These are phyloP conservation scores for Echiichthys vipera DNA, from an alignment of 2,797 vertebrate species.

Conservation along the genomic window DNA sequence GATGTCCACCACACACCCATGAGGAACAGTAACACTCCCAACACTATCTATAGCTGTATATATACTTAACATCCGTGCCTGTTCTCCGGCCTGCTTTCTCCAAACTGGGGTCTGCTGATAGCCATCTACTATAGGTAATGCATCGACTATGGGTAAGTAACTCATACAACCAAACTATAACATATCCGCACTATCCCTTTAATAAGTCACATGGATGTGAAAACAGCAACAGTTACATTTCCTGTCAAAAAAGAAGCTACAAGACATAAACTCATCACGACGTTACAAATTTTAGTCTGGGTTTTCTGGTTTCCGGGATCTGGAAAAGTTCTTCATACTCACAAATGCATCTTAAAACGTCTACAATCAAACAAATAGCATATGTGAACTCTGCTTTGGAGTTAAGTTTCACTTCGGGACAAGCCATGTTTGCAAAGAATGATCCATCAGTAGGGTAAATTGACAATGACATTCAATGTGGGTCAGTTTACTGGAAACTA, in stretches of 20 bases:
- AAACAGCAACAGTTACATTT: constrained; percentile 5
- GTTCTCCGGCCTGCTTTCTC: too few relatives aligned
- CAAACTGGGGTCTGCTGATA: too few relatives aligned
- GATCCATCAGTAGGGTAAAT: constrained; percentile 37
- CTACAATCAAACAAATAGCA: constrained; percentile 53
- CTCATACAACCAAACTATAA: too few relatives aligned
- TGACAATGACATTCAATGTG: constrained; percentile 30
- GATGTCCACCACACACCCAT: too few relatives aligned
- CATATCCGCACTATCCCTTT: too few relatives aligned
- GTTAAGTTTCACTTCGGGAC: constrained; percentile 24
- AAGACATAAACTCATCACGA: neutral
- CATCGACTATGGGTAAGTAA: too few relatives aligned
- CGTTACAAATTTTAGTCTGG: neutral
- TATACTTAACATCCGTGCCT: too few relatives aligned
- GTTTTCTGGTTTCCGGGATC: constrained; percentile 15
- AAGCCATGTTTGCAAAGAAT: constrained; percentile 35
- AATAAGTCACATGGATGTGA: neutral
- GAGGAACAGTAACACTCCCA: too few relatives aligned
- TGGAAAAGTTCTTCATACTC: constrained; percentile 27
- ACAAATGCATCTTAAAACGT: constrained; percentile 51
- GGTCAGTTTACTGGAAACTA: constrained; percentile 37
- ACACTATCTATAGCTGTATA: too few relatives aligned
- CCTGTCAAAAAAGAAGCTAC: constrained; percentile 9
- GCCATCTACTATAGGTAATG: too few relatives aligned
- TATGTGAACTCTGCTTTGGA: constrained; percentile 48